These are phyloP conservation scores for Aselliscus stoliczkanus DNA, from an alignment of 2,797 vertebrate species.

Conservation along the genomic window DNA sequence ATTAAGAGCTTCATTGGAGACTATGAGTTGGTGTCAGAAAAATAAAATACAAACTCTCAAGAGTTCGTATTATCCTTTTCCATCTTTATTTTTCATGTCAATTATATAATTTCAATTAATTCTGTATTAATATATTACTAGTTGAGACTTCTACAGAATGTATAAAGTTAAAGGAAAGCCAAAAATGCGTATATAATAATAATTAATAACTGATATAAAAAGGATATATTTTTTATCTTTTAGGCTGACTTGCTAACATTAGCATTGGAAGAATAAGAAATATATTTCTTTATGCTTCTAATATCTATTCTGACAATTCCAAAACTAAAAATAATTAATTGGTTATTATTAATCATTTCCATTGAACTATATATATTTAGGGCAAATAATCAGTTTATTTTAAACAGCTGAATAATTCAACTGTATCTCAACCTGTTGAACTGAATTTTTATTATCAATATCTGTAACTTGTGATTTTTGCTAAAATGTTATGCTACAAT, in stretches of 20 bases:
- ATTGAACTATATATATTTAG: neutral
- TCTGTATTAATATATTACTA: conserved; percentile 4
- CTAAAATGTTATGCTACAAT: neutral
- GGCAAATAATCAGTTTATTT: neutral
- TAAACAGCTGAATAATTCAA: neutral
- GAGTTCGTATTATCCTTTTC: conserved; percentile 62
- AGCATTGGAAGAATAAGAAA: neutral
- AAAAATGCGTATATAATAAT: neutral
- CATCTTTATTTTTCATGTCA: conserved; percentile 28
- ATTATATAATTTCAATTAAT: conserved; percentile 54
- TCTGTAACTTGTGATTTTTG: neutral
- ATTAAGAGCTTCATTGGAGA: conserved; percentile 43
- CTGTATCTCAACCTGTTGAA: neutral
- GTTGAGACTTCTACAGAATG: neutral
- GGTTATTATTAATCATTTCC: neutral
- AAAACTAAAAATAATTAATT: neutral
- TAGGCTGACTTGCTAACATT: neutral
- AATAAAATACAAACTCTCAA: conserved; percentile 58
- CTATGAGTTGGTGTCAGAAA: conserved; percentile 60
- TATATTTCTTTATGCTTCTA: neutral
- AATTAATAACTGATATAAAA: neutral
- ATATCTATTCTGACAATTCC: neutral
- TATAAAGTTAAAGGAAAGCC: neutral
- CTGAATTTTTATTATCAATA: neutral
- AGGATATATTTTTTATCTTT: neutral